Evolutionary conservation across 2,797 vertebrate species (phyloP), one percentile per base, ranked within the genome.

Genomic region (Zalophus californianus): DNA sequence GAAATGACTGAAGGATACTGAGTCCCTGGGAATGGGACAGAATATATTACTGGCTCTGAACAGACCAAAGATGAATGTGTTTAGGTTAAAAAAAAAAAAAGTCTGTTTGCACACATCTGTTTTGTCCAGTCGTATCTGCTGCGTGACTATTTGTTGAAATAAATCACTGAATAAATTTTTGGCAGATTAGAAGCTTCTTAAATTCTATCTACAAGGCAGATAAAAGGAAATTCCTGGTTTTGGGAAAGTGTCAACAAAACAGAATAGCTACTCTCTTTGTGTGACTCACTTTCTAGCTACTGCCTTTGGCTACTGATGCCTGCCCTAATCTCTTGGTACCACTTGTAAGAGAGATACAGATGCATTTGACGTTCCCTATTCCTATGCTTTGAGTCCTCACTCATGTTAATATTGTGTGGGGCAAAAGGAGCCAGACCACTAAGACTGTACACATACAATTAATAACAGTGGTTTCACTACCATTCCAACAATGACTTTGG

Each of bases 71-170:
- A 10, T 78, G 29, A 84, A 32, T 54, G 38, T 14, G 3, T 73
- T 3, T 58, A 84, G 15, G 32, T 86, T n/a, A 16, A 66, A 62
- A 89, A 85, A 73, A 8, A 79, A 83, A 32, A 38, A 54, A 62
- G 44, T 20, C 16, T 89, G 20, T 79, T 85, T 50, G 2, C 16
- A 78, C 25, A 68, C 5, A 62, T 91, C 38, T 90, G 7, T 52
- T 78, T 48, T 86, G 21, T 75, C 35, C 9, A 56, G 41, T 83
- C 35, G 75, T 0, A 58, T 21, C 15, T 23, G 32, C 15, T 66
- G 52, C 4, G 27, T 70, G 68, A 84, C 41, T 75, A 62, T 68
- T 91, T 94, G 44, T 64, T 94, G 91, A 85, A 85, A 58, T 85
- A 94, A 85, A 27, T 58, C 66, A 78, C 27, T 66, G 23, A 94